A percentile compares a stretch with the other conserved stretches of the same genome.
Conservation (phyloP, 2,888 invertebrate genomes). For the Panopea generosa region DNA sequence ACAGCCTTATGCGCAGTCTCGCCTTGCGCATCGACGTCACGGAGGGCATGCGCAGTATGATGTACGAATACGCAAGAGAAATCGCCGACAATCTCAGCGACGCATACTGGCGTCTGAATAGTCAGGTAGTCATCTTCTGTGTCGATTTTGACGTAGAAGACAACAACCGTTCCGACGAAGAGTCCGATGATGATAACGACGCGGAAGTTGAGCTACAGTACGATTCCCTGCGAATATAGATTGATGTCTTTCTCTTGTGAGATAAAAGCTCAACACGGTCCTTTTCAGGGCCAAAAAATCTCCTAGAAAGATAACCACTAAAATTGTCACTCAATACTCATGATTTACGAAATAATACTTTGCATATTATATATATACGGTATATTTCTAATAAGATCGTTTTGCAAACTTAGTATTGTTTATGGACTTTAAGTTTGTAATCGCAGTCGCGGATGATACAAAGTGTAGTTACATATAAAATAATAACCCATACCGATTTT, state of each 20-base stretch:
- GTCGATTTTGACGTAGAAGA: constrained; percentile 56
- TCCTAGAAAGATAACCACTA: neutral
- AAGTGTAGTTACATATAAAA: too few species aligned
- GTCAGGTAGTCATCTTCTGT: constrained; percentile 31
- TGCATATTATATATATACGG: too few species aligned
- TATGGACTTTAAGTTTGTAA: too few species aligned
- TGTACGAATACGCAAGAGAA: constrained; percentile 47
- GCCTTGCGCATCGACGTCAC: constrained; percentile 53
- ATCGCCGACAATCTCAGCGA: constrained; percentile 49
- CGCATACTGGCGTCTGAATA: constrained; percentile 30
- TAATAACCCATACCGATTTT: too few species aligned
- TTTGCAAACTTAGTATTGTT: too few species aligned
- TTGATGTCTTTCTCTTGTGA: neutral
- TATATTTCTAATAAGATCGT: too few species aligned
- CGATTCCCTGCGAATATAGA: neutral
- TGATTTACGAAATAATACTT: too few species aligned
- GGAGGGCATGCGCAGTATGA: constrained; percentile 49
- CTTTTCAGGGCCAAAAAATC: constrained; percentile 55
- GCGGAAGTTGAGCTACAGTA: constrained; percentile 14
- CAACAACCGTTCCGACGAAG: constrained; percentile 29
- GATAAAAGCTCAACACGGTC: constrained; percentile 23
- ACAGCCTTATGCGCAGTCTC: constrained; percentile 22
- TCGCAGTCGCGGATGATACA: too few species aligned
- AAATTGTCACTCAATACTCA: neutral
- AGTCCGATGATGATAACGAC: constrained; percentile 29